Evolutionary conservation across 2,113 vertebrate species (phyloP).

Genomic region (Cebus imitator): DNA sequence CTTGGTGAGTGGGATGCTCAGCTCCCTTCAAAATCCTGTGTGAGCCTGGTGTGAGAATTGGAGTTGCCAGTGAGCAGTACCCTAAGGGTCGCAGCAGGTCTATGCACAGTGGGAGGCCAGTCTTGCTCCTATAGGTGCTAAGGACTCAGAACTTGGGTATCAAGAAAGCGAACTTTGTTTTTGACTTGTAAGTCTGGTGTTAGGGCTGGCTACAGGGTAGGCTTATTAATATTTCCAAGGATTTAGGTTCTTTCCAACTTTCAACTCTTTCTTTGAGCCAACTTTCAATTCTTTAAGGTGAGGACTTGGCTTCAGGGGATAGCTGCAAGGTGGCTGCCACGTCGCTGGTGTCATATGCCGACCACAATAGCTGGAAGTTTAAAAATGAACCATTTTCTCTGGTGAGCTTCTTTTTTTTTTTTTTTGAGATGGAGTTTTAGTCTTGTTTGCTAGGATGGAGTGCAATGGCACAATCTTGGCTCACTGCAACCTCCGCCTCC

Average conservation of each 20-base stretch:
- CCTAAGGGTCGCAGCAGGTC: background rate
- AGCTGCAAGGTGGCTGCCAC: background rate
- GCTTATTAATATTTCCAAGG: background rate
- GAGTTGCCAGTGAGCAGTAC: background rate
- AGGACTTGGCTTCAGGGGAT: background rate
- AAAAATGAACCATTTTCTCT: background rate
- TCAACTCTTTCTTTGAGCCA: background rate
- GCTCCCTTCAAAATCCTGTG: background rate
- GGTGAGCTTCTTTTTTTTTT: background rate
- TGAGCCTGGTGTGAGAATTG: background rate
- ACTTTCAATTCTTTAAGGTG: background rate
- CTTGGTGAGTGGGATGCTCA: background rate
- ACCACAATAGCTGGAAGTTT: background rate
- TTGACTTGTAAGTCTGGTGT: background rate
- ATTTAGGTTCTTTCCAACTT: background rate
- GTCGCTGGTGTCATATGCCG: background rate
- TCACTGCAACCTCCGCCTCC: background rate
- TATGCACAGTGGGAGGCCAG: fast-evolving
- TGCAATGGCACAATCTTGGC: background rate
- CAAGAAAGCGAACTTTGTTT: background rate
- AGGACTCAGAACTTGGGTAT: background rate
- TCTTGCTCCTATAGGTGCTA: background rate
- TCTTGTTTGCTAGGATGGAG: background rate
- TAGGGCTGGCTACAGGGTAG: background rate
- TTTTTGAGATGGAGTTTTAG: background rate